Base-by-base conservation (phyloP, 2,888 invertebrate genomes). In the Deilephila porcellus region DNA sequence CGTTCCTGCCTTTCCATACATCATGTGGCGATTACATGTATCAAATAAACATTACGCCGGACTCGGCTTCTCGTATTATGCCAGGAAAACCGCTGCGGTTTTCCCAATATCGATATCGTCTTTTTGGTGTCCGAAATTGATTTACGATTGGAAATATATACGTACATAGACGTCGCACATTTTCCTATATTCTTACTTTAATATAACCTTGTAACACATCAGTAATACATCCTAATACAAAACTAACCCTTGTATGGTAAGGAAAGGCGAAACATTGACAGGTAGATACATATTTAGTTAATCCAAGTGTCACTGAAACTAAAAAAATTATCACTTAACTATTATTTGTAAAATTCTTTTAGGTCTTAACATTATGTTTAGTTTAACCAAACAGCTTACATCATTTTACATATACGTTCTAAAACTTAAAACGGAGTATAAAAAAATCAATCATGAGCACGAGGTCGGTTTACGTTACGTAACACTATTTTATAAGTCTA, bases 21-120 rank as follows among this genome's bases (percentile, higher is more conserved):
- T 93, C 93, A 93, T 90, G 90, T 86, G 87, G 86, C 90, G 91
- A 93, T 93, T 93, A 92, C 92, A 90, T 88, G 91, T 91, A 93
- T 93, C 92, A 93, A 93, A 93, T 92, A 93, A 91, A 92, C 91
- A 93, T 93, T 93, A 92, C 88, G 85, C 82, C 82, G 86, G 87
- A 89, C 88, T 87, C 84, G 87, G 86, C 88, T 83, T 89, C 87
- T 86, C 89, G 87, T 87, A 88, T 88, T 86, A 88, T 87, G 83
- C 79, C 78, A 76, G 82, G 84, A 85, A 82, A 86, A 84, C 87
- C 85, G 84, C 83, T 86, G 87, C 82, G 87, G 84, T 82, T 87
- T 84, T 78, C 79, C 84, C 87, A 89, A 91, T 91, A 90, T 85
- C 85, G 86, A 87, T 88, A 89, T 87, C 88, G 86, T 84, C 85